These are phyloP conservation scores for Setophaga coronata DNA, from an alignment of 2,113 vertebrate species.

Conservation along the genomic window DNA sequence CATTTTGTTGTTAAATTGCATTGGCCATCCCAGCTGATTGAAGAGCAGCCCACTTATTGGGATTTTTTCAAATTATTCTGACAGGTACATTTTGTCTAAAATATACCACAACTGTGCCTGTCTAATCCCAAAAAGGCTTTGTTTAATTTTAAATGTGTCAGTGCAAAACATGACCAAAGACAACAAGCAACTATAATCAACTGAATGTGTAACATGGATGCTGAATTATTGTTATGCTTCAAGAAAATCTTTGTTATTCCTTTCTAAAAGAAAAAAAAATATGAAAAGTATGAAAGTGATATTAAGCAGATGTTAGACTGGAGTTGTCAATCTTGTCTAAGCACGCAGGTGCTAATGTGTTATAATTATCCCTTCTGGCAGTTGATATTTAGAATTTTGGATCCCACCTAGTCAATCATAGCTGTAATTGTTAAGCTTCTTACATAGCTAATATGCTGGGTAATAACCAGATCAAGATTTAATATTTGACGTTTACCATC, in stretches of 20 bases:
- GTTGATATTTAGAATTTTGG: slow-evolving; percentile 82
- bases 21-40: neutral
- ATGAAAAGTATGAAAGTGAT: slow-evolving; percentile 77
- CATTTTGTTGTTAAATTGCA: neutral
- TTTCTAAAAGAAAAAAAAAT: slow-evolving; percentile 65
- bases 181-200: slow-evolving; percentile 50
- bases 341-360: slow-evolving; percentile 85
- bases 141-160: slow-evolving; percentile 53
- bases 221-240: slow-evolving; percentile 69
- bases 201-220: slow-evolving; percentile 61
- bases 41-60: neutral
- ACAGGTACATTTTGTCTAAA: slow-evolving; percentile 51
- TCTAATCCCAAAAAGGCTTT: slow-evolving; percentile 44
- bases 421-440: slow-evolving; percentile 84
- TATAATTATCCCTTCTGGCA: slow-evolving; percentile 85
- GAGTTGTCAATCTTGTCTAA: slow-evolving; percentile 81
- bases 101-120: slow-evolving; percentile 11
- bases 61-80: slow-evolving; percentile 38
- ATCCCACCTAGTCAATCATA: slow-evolving; percentile 87
- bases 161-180: slow-evolving; percentile 65
- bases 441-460: slow-evolving; percentile 78
- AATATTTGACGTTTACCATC: slow-evolving; percentile 82
- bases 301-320: slow-evolving; percentile 80
- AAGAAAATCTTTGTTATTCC: slow-evolving; percentile 72
- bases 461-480: slow-evolving; percentile 84